A percentile compares a stretch with the other conserved stretches of the same genome.
Conservation (phyloP, 2,113 vertebrate species). For the Bufo gargarizans region DNA sequence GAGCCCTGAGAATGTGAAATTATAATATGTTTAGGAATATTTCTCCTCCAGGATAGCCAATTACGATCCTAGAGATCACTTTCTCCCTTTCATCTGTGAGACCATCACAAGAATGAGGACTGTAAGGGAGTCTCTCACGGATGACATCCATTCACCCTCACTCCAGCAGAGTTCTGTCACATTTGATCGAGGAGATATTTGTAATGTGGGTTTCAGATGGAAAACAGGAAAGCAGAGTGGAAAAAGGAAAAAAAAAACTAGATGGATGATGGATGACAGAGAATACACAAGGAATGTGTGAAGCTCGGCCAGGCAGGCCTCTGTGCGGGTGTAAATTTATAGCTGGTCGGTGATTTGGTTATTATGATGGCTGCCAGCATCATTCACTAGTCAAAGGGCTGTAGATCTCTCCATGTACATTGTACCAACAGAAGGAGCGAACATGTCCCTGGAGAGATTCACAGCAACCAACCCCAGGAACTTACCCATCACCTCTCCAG, state of each 20-base stretch:
- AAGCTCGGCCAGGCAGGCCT: background rate
- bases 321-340: background rate
- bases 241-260: background rate
- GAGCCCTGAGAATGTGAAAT: background rate
- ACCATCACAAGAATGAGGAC: background rate
- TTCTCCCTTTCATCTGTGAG: background rate
- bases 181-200: constrained; percentile 25
- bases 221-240: constrained; percentile 17
- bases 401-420: background rate
- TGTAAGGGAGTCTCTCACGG: background rate
- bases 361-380: background rate
- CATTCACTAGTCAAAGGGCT: background rate
- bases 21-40: background rate
- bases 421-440: too few relatives aligned
- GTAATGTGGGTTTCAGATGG: constrained; percentile 17
- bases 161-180: background rate
- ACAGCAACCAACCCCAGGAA: background rate
- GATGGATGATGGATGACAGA: constrained; percentile 13
- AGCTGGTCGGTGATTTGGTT: background rate
- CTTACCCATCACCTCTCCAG: too few relatives aligned
- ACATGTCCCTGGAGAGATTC: background rate
- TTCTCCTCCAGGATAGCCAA: background rate
- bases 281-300: background rate
- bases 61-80: background rate
- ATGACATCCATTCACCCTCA: background rate